Conservation (phyloP, 2,113 vertebrate genomes). For the Gasterosteus nipponicus region DNA sequence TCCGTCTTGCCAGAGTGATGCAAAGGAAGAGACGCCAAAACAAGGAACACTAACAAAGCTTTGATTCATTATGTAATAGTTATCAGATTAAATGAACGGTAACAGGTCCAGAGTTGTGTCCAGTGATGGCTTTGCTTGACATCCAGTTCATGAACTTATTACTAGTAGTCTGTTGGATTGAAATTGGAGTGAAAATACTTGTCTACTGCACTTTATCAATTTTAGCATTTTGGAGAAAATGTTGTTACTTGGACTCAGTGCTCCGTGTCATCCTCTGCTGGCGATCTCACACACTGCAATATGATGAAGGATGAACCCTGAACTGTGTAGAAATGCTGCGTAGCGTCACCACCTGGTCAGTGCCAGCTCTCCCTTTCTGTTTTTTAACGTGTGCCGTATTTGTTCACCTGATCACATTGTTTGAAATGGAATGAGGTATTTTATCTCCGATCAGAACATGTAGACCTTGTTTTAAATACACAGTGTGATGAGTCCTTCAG, state of each 20-base stretch:
- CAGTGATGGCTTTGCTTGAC: conserved; percentile 59
- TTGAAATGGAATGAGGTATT: conserved; percentile 32
- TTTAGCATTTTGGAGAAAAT: conserved; percentile 66
- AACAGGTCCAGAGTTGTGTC: conserved; percentile 61
- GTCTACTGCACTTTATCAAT: conserved; percentile 77
- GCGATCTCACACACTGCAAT: conserved; percentile 49
- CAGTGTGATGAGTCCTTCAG: conserved; percentile 6
- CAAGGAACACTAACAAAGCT: conserved; percentile 69
- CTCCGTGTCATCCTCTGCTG: conserved; percentile 54
- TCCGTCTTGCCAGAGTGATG: background rate
- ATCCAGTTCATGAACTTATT: conserved; percentile 64
- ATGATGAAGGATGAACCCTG: conserved; percentile 48
- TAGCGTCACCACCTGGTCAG: conserved; percentile 28
- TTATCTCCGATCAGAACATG: conserved; percentile 18
- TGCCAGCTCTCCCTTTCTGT: conserved; percentile 15
- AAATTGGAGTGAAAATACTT: conserved; percentile 50
- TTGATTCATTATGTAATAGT: conserved; percentile 50
- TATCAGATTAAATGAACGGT: conserved; percentile 59
- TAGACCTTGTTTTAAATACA: conserved; percentile 27
- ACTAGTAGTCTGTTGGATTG: conserved; percentile 59
- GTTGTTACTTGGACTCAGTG: conserved; percentile 53
- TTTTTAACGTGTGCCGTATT: conserved; percentile 26
- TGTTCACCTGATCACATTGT: conserved; percentile 17
- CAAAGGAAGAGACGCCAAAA: conserved; percentile 20
- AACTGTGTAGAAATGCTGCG: conserved; percentile 31